Base-by-base conservation (phyloP, 1,140 invertebrate genomes). In the Lordiphosa stackelbergi region DNA sequence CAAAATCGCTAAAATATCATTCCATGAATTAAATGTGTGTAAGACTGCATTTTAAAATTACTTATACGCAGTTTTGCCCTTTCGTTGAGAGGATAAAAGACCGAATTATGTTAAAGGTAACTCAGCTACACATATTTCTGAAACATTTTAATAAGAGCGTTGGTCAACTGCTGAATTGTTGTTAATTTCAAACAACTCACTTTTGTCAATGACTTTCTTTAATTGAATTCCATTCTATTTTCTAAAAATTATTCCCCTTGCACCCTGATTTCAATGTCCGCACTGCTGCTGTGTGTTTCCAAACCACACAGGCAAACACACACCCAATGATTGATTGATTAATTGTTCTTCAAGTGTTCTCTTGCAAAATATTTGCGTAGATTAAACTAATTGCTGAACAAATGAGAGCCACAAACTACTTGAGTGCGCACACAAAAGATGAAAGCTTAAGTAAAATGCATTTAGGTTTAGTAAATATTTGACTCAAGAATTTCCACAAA, bases 331-430 rank as follows among this genome's bases (percentile, higher is more conserved):
- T 53, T 64, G 70, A 51, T 47, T 48, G 52, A 72, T 65, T 47
- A 38, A 42, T 40, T 51, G 42, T 49, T 58, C 24, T 53, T 56
- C 43, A 49, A 64, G 66, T 55, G 48, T 13, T 55, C 22, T 37
- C 49, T 38, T 43, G 48, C 41, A 43, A 68, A 56, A 73, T 64
- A 73, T 74, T 62, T 59, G 54, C 46, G 61, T 55, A 48, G 64
- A 72, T 72, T 77, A 65, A 55, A 57, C 52, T 68, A 72, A 58
- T 69, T 77, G 56, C 52, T 40, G 41, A 40, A 52, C 55, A 59
- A 73, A 53, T 70, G 54, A 66, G 37, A 58, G 51, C 36, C 41
- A 28, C 13, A 43, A 36, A 36, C 40, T 28, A 42, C 53, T 63
- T n/a, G 46, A 37, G 12, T 53, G 31, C 41, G 48, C 55, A 53